These are phyloP conservation scores for Lepeophtheirus nordmannii DNA, from an alignment of 2,888 invertebrate genomes.

Conservation along the genomic window DNA sequence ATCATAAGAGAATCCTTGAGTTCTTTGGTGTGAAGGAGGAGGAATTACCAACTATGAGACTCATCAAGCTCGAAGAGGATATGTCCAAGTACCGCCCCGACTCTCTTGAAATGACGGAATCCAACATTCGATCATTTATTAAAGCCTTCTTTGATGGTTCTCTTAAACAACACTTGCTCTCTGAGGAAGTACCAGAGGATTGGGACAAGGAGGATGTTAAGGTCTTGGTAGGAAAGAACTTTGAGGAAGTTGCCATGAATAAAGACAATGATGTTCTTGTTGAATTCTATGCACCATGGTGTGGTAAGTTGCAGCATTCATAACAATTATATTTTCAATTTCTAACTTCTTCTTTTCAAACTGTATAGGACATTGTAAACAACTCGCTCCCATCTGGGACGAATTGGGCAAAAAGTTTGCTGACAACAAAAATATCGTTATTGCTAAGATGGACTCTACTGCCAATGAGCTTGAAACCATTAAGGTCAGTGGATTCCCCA, in stretches of 20 bases:
- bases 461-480: constrained; percentile 92
- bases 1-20: constrained; percentile 91
- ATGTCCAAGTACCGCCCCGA: constrained; percentile 95
- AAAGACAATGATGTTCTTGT: constrained; percentile 79
- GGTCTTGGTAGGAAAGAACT: constrained; percentile 80
- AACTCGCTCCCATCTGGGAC: constrained; percentile 25
- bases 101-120: constrained; percentile 50
- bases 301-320: constrained; percentile 29
- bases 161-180: constrained; percentile 65
- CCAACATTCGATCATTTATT: constrained; percentile 60
- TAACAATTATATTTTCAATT: not conserved
- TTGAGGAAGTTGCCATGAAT: constrained; percentile 78
- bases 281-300: constrained; percentile 98
- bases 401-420: constrained; percentile 77
- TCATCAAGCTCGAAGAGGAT: constrained; percentile 88
- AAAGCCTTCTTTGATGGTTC: constrained; percentile 67
- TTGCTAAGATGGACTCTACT: constrained; percentile 98
- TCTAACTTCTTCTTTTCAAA: not conserved
- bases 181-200: constrained; percentile 84
- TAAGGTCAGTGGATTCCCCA: constrained; percentile 85
- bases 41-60: constrained; percentile 57
- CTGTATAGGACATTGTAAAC: constrained; percentile 23
- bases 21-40: constrained; percentile 76
- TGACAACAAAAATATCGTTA: constrained; percentile 56
- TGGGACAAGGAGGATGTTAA: constrained; percentile 94